These are phyloP conservation scores for Thomomys bottae DNA, from an alignment of 2,113 vertebrate species.

Conservation along the genomic window DNA sequence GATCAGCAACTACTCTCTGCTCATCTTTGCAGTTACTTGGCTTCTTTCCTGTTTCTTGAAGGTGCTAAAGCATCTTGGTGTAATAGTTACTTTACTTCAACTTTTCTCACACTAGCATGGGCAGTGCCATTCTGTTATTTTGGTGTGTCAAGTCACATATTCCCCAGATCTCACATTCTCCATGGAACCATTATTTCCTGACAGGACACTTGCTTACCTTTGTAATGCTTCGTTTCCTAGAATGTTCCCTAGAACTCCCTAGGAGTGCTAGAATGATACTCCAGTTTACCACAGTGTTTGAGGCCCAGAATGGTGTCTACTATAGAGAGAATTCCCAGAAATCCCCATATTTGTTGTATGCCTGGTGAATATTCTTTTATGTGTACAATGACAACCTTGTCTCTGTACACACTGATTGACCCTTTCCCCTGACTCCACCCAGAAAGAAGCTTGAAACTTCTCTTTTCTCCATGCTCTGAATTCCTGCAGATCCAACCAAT, in stretches of 20 bases:
- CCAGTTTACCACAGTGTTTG: background rate
- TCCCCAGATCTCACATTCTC: too few species aligned
- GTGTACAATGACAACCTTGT: background rate
- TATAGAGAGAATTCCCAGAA: background rate
- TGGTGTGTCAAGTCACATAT: background rate
- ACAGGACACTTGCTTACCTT: background rate
- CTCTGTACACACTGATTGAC: too few species aligned
- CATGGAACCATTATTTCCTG: background rate
- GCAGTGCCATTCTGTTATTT: background rate
- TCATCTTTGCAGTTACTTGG: background rate
- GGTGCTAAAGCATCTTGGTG: background rate
- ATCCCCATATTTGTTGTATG: background rate
- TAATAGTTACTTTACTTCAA: too few species aligned
- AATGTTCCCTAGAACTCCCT: background rate
- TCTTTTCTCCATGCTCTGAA: background rate
- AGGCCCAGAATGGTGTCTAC: background rate
- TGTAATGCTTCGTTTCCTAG: background rate
- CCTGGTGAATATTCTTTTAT: background rate
- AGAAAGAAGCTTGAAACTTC: background rate
- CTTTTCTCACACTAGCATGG: background rate
- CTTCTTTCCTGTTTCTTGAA: background rate
- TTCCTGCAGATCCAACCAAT: background rate
- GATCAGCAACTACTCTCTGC: background rate
- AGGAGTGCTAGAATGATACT: background rate
- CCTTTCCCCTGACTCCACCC: rapidly evolving